phyloP scores from a whole-genome alignment of 2,888 invertebrate species.

The Oscheius sp. region DNA sequence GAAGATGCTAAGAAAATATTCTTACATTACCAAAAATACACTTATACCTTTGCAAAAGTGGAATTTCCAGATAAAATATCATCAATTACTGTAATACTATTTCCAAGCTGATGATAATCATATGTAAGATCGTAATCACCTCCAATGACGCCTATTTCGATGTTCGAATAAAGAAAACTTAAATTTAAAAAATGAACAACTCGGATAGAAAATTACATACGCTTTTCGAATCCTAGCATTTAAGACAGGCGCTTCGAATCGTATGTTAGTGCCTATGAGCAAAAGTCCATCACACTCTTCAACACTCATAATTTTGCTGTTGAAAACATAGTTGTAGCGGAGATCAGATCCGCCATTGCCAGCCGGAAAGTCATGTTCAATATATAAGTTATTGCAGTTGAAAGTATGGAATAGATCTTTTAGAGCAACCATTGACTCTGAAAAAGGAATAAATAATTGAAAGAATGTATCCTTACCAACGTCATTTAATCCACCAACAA shows the following conservation, averaged over 20 bases:
- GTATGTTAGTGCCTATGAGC: slow-evolving; percentile 92
- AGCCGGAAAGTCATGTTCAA: slow-evolving; percentile 86
- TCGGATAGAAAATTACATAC: too few species aligned
- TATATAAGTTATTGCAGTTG: slow-evolving; percentile 86
- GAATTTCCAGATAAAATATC: slow-evolving; percentile 81
- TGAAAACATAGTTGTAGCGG: slow-evolving; percentile 87
- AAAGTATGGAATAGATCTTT: slow-evolving; percentile 90
- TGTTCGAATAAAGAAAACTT: slow-evolving; percentile 88
- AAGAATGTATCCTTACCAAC: slow-evolving; percentile 48
- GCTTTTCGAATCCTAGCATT: slow-evolving; percentile 94
- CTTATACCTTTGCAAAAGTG: slow-evolving; percentile 68
- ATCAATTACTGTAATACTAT: slow-evolving; percentile 80
- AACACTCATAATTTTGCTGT: slow-evolving; percentile 87
- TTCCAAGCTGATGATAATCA: slow-evolving; percentile 87
- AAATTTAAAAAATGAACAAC: too few species aligned
- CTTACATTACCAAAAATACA: neutral
- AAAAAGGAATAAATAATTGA: slow-evolving; percentile 30
- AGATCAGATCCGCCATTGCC: slow-evolving; percentile 64
- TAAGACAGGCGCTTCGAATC: slow-evolving; percentile 93
- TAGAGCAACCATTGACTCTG: slow-evolving; percentile 81
- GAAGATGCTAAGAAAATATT: slow-evolving; percentile 44
- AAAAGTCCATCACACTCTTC: slow-evolving; percentile 93
- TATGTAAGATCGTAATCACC: slow-evolving; percentile 91
- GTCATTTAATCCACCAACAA: slow-evolving; percentile 77
- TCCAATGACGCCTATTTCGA: slow-evolving; percentile 85